phyloP scores from a whole-genome alignment of 2,797 vertebrate species.

The Lerista edwardsae region DNA sequence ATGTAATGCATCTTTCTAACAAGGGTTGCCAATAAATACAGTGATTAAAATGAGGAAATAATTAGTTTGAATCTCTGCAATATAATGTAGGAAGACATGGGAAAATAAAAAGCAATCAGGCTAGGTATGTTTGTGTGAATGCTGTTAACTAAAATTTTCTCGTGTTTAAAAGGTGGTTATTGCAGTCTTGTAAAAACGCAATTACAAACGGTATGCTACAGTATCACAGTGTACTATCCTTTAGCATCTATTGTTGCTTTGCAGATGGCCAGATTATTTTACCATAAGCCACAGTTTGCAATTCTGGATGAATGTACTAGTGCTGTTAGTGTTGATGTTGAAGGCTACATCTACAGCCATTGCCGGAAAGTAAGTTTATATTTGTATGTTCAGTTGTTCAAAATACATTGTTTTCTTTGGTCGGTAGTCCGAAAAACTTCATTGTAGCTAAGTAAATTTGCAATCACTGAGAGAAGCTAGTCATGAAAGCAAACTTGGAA shows the following conservation, averaged over 20 bases:
- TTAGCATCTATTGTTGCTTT: conserved; percentile 50
- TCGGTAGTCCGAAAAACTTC: neutral
- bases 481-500: too few relatives aligned
- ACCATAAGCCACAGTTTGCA: conserved; percentile 98
- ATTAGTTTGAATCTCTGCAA: neutral
- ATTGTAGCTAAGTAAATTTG: too few relatives aligned
- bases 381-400: neutral
- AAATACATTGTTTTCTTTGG: neutral
- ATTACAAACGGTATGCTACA: neutral
- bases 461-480: too few relatives aligned
- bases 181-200: neutral
- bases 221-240: neutral
- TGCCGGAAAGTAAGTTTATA: conserved; percentile 86
- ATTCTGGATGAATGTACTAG: conserved; percentile 98
- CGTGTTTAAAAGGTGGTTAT: neutral
- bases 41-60: neutral
- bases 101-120: neutral
- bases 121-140: neutral
- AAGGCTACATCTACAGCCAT: conserved; percentile 96
- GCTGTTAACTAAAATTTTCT: neutral
- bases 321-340: conserved; percentile 96
- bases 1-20: too few relatives aligned
- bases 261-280: conserved; percentile 97
- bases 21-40: too few relatives aligned
- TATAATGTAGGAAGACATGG: neutral